Base-by-base conservation (phyloP, 2,888 invertebrate species). In the Acronicta alni region DNA sequence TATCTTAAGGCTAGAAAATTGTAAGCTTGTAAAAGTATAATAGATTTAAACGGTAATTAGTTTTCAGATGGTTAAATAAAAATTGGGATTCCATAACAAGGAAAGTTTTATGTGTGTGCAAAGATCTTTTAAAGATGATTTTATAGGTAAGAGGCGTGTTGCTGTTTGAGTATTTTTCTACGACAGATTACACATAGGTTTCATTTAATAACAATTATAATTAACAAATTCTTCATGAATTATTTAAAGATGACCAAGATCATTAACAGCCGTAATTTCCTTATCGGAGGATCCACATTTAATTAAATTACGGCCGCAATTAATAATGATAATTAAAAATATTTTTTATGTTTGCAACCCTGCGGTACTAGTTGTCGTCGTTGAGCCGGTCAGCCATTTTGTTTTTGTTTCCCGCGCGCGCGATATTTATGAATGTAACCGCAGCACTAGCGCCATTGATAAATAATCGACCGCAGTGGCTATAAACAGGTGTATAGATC, bases 401-500 rank as follows among this genome's bases (percentile, higher is more conserved):
- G 77, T 81, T 85, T 81, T 85, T 83, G 67, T 81, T 83, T 78
- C 74, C 69, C 75, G 67, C 65, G 71, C 65, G 60, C 67, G 72
- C 71, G 57, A 77, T 78, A 80, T 85, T 84, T 81, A 86, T 83
- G 80, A 80, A 80, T 75, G 81, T 67, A 73, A 70, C 74, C 66
- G 67, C 64, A 77, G 77, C 67, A 79, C 78, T 82, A 82, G 76
- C 71, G 53, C 72, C 84, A 83, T 84, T 86, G 83, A 84, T 83
- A 83, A 85, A 86, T 84, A 77, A 74, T 66, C 58, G 48, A 55
- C 58, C 58, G 42, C 67, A 41, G 39, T 51, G 37, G 32, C 39
- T 45, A 8, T 4, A 23, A 38, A 59, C 64, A 57, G 57, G 60
- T 59, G 56, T 51, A 56, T 62, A 57, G 64, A 35, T 67, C 58